phyloP scores from a whole-genome alignment of 2,888 invertebrate species.

The Thelaira solivaga region DNA sequence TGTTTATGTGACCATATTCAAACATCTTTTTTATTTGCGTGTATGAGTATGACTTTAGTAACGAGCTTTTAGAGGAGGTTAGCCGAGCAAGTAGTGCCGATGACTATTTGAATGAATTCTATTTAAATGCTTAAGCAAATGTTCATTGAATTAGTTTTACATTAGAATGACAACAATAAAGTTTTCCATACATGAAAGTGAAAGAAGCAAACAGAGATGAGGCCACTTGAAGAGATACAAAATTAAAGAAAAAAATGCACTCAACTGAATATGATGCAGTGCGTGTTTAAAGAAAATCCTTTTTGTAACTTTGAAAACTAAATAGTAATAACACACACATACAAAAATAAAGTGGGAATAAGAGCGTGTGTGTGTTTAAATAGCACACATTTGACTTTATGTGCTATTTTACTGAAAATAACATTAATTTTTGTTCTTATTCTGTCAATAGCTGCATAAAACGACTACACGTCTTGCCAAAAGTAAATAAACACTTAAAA shows the following conservation, averaged over 20 bases:
- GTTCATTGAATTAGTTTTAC: too few relatives aligned
- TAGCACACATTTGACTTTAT: neutral
- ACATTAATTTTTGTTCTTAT: neutral
- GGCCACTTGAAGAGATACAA: conserved; percentile 34
- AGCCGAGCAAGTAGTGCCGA: too few relatives aligned
- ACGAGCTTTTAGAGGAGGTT: too few relatives aligned
- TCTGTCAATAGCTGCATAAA: conserved; percentile 4
- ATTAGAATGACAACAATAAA: conserved; percentile 13
- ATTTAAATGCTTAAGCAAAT: too few relatives aligned
- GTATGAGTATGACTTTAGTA: too few relatives aligned
- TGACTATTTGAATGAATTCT: too few relatives aligned
- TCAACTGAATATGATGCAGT: neutral
- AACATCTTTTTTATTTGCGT: too few relatives aligned
- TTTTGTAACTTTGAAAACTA: neutral
- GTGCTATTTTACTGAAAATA: conserved; percentile 16
- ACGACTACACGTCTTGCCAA: neutral
- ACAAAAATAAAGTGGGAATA: neutral
- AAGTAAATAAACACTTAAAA: neutral
- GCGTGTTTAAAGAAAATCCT: neutral
- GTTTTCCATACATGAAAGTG: neutral
- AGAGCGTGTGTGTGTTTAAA: neutral
- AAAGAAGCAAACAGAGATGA: neutral
- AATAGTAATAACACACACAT: conserved; percentile 1
- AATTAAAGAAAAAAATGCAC: too few relatives aligned
- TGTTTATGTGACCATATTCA: too few relatives aligned